These are phyloP conservation scores for Cancer borealis DNA, from an alignment of 2,888 invertebrate species.

Conservation along the genomic window DNA sequence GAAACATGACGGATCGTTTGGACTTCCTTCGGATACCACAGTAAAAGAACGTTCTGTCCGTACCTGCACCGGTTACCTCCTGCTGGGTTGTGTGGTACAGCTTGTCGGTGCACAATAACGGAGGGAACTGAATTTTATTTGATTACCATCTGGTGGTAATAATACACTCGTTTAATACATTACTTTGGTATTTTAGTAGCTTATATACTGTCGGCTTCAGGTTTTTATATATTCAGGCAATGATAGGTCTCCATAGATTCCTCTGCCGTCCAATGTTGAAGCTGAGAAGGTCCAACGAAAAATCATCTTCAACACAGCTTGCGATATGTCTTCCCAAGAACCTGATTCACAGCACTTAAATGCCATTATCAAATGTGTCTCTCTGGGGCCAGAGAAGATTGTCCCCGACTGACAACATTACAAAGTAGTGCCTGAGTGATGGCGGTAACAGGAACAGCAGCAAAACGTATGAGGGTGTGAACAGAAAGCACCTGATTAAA, in stretches of 20 bases:
- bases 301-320: background rate
- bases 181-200: background rate
- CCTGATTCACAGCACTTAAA: background rate
- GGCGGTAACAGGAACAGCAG: background rate
- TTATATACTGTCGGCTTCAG: background rate
- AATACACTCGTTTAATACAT: background rate
- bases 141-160: background rate
- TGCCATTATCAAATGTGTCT: background rate
- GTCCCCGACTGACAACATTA: background rate
- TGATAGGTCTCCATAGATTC: background rate
- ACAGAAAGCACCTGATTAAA: background rate
- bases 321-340: background rate
- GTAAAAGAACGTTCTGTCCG: background rate
- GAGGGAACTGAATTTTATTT: background rate
- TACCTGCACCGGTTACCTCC: background rate
- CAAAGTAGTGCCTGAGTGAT: slow-evolving; percentile 3
- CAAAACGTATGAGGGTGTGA: slow-evolving; percentile 6
- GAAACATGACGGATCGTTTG: background rate
- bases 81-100: background rate
- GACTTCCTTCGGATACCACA: background rate
- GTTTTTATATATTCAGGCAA: background rate
- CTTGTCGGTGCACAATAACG: background rate
- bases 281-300: background rate
- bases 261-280: background rate
- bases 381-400: background rate